A percentile compares a stretch with the other conserved stretches of the same genome.
Conservation (phyloP, 2,113 vertebrate genomes). For the Pelodiscus sinensis region DNA sequence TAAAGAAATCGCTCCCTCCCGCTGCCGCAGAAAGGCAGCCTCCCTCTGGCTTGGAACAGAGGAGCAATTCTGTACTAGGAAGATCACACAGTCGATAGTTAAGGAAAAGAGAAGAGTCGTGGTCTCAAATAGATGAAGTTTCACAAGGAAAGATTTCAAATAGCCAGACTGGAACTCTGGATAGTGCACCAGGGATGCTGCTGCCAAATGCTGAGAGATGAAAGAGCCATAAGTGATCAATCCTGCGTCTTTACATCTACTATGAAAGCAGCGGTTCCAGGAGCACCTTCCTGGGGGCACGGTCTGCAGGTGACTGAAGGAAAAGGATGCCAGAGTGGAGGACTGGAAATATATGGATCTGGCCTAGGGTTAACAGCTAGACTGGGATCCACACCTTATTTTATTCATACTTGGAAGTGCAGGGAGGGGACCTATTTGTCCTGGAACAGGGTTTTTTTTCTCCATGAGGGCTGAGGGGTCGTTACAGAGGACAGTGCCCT, state of each 20-base stretch:
- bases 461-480: too few relatives aligned
- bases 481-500: too few relatives aligned
- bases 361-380: not conserved
- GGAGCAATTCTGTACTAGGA: not conserved
- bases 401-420: too few relatives aligned
- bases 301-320: not conserved
- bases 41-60: not conserved
- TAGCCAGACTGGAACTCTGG: not conserved
- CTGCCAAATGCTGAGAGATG: not conserved
- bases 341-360: not conserved
- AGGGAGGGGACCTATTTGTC: too few relatives aligned
- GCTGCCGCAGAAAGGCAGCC: not conserved
- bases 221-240: not conserved
- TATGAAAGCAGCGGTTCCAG: not conserved
- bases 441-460: too few relatives aligned
- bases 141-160: not conserved
- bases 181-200: not conserved
- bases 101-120: not conserved
- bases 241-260: not conserved
- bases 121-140: not conserved
- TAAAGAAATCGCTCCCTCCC: not conserved
- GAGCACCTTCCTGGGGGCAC: not conserved
- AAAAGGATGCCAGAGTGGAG: not conserved
- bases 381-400: not conserved
- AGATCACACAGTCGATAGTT: not conserved